Evolutionary conservation across 2,888 invertebrate species (phyloP), one percentile per base, ranked within the genome.

Genomic region (Clunio marinus): DNA sequence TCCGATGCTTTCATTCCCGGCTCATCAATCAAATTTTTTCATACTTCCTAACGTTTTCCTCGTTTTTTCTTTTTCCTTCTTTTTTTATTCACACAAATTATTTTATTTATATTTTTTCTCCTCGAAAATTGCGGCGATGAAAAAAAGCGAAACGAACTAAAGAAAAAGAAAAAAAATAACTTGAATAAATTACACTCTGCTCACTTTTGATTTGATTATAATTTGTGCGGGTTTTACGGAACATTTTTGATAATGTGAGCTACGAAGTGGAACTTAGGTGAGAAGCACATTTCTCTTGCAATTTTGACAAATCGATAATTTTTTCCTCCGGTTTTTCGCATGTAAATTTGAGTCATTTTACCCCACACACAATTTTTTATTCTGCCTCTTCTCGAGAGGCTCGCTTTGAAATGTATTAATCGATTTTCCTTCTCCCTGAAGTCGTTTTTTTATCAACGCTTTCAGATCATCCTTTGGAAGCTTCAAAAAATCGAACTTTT

Each of bases 1-100:
- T 59, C 35, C 35, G 59, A 57, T 57, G 57, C 57, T 57, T 57
- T 35, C 20, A 17, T 35, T 35, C 59, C 35, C 20, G 15, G 59
- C 59, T 59, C 59, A 59, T 59, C 59, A 59, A 59, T 59, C 59
- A 59, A 59, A 35, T 15, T 58, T 58, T 24, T 27, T 58, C 25
- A 15, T 22, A 35, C 17, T 15, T 28, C 4, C 15, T 45, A 5
- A 27, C 35, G 24, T n/a, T 35, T 20, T 57, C 27, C 27, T 15
- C 57, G 10, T 5, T 27, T 28, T 20, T 59, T 32, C 58, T 59
- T 17, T 32, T 7, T 15, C 35, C 13, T 4, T n/a, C 45, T 10
- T n/a, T 10, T 10, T 45, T 35, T 57, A 7, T 27, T 13, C 51
- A 51, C 51, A 17, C 20, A 51, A 4, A 45, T 45, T n/a, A 41